Percentiles rank a stretch among this genome's conserved stretches.
Conservation (phyloP, 2,113 vertebrate genomes). For the Ptilorrhoa leucosticta region DNA sequence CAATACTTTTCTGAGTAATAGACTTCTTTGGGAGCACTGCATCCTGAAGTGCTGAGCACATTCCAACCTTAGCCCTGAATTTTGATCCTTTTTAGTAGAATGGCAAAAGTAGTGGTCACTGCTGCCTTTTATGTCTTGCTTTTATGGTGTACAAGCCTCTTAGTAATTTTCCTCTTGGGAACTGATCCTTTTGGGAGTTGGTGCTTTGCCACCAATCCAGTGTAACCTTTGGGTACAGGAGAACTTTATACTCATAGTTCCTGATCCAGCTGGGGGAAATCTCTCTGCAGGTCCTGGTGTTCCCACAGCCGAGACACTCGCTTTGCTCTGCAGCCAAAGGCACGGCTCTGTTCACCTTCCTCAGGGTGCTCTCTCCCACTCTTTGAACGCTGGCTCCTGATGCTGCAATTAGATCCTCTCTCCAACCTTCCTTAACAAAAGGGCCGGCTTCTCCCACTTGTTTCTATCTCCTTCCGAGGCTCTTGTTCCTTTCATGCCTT, state of each 20-base stretch:
- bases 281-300: background rate
- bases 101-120: background rate
- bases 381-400: background rate
- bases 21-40: background rate
- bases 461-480: slow-evolving; percentile 9
- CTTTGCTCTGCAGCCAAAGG: background rate
- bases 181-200: background rate
- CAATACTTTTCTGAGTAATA: slow-evolving; percentile 29
- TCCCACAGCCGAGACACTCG: background rate
- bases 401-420: background rate
- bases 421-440: background rate
- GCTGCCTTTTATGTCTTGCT: background rate
- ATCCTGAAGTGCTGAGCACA: background rate
- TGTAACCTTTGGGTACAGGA: background rate
- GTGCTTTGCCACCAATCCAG: background rate
- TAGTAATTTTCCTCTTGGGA: background rate
- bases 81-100: background rate
- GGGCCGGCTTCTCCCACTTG: slow-evolving; percentile 19
- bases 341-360: background rate
- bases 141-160: background rate
- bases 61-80: background rate
- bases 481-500: slow-evolving; percentile 39
- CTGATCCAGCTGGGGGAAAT: background rate
- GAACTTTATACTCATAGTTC: background rate
- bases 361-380: background rate